phyloP scores from a whole-genome alignment of 2,888 invertebrate genomes.

The Timema cristinae region DNA sequence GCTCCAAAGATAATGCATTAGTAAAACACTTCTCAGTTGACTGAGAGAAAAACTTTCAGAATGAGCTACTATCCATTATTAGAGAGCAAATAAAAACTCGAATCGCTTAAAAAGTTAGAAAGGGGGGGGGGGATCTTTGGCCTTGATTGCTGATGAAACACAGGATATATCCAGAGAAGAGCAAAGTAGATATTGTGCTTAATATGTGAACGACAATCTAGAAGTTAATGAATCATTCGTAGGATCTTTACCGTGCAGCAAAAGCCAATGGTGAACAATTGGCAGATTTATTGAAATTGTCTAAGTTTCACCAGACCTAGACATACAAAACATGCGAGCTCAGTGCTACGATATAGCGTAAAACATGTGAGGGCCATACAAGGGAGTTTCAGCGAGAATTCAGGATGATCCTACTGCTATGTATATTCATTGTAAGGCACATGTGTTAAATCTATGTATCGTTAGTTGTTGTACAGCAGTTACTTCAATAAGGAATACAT shows the following conservation, averaged over 20 bases:
- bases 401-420: not conserved
- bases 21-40: not conserved
- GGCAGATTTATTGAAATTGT: not conserved
- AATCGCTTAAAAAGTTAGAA: not conserved
- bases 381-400: not conserved
- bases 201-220: not conserved
- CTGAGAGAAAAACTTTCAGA: not conserved
- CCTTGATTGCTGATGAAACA: not conserved
- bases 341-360: constrained; percentile 9
- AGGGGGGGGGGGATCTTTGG: not conserved
- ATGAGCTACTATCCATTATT: constrained; percentile 16
- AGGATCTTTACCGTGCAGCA: not conserved
- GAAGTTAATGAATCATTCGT: not conserved
- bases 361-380: not conserved
- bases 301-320: not conserved
- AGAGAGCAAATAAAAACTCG: constrained; percentile 17
- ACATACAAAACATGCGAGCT: not conserved
- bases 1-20: not conserved
- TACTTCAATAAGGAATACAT: not conserved
- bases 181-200: not conserved
- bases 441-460: constrained; percentile 1
- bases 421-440: constrained; percentile 10
- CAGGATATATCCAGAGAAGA: not conserved
- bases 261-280: not conserved
- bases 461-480: not conserved